These are phyloP conservation scores for Eupelmus urozonus DNA, from an alignment of 2,888 invertebrate genomes.

Conservation along the genomic window DNA sequence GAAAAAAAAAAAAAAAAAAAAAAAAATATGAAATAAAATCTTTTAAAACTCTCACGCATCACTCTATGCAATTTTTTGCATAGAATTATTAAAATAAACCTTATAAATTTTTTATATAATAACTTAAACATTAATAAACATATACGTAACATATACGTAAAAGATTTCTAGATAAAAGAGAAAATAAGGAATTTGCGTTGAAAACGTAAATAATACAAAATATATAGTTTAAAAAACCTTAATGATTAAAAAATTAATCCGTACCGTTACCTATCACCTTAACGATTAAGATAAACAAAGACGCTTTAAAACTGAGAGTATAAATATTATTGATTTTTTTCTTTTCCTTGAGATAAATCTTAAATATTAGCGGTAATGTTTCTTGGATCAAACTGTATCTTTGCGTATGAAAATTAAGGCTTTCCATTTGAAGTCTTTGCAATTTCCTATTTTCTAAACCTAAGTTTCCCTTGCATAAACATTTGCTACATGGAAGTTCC, in stretches of 20 bases:
- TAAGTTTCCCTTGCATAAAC: constrained; percentile 6
- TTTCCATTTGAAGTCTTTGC: background rate
- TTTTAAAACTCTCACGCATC: constrained; percentile 16
- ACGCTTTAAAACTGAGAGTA: constrained; percentile 19
- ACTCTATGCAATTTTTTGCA: constrained; percentile 9
- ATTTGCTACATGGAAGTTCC: background rate
- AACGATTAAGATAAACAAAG: constrained; percentile 35
- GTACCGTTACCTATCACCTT: constrained; percentile 32
- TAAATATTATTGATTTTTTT: constrained; percentile 17
- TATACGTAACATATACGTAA: constrained; percentile 31
- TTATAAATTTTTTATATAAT: constrained; percentile 14
- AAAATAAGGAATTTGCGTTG: constrained; percentile 18
- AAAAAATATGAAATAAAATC: background rate
- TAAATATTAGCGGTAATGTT: constrained; percentile 25
- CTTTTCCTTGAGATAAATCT: constrained; percentile 34
- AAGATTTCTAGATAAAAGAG: constrained; percentile 38
- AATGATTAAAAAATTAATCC: constrained; percentile 35
- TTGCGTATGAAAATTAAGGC: no score
- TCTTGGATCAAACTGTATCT: constrained; percentile 8
- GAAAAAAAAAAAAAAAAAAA: constrained; percentile 15
- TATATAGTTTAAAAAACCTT: constrained; percentile 49
- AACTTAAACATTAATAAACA: constrained; percentile 36
- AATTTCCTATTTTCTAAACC: constrained; percentile 15
- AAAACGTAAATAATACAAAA: constrained; percentile 39
- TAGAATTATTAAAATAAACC: constrained; percentile 40